These are phyloP conservation scores for Terrapene triunguis DNA, from an alignment of 2,113 vertebrate species.

Conservation along the genomic window DNA sequence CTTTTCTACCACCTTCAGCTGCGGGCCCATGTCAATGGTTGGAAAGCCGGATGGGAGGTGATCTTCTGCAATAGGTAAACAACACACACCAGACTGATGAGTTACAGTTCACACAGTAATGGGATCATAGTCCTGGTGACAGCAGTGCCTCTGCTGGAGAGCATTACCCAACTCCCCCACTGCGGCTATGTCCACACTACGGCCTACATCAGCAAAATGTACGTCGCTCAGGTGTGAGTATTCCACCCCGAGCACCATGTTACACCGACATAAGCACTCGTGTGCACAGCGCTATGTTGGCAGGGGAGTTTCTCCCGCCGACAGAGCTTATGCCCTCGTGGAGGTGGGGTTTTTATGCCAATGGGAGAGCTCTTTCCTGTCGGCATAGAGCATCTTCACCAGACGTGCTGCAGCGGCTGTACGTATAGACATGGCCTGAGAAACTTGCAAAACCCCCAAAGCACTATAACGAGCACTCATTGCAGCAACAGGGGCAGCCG, in stretches of 20 bases:
- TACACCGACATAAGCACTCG: not conserved
- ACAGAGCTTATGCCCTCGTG: no score
- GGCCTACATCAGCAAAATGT: no score
- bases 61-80: conserved; percentile 85
- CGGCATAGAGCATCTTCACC: no score
- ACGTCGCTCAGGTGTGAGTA: no score
- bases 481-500: conserved; percentile 66
- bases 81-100: not conserved
- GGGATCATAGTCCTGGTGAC: not conserved
- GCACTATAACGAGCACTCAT: conserved; percentile 72
- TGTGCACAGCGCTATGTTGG: no score
- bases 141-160: conserved; percentile 53
- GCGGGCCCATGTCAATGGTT: conserved; percentile 96
- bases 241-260: not conserved
- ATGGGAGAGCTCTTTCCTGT: no score
- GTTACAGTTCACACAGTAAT: accelerated
- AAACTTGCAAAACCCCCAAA: conserved; percentile 62
- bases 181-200: not conserved
- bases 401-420: not conserved
- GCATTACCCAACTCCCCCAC: conserved; percentile 61
- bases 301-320: no score
- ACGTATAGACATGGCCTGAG: not conserved
- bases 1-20: conserved; percentile 97
- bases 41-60: conserved; percentile 96
- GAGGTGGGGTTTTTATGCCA: no score